These are phyloP conservation scores for Rhodophaea formosa DNA, from an alignment of 2,888 invertebrate species.

Conservation along the genomic window DNA sequence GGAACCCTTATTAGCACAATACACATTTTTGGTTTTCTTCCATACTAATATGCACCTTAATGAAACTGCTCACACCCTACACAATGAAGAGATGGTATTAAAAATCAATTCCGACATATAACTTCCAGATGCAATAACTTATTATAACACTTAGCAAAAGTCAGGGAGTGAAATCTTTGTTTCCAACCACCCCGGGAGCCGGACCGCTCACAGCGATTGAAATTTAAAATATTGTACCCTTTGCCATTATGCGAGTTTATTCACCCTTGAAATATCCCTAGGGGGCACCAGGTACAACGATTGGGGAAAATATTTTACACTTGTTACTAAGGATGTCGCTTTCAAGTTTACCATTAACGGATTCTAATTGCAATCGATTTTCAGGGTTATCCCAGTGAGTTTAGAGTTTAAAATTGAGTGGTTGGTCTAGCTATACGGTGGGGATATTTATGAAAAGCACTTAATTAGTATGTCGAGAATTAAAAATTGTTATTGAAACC, in stretches of 20 bases:
- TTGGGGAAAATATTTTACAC: conserved; percentile 82
- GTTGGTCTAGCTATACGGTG: conserved; percentile 33
- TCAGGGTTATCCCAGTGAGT: conserved; percentile 34
- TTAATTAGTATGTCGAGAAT: conserved; percentile 80
- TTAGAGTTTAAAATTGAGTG: conserved; percentile 47
- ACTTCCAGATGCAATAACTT: conserved; percentile 62
- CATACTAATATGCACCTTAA: too few relatives aligned
- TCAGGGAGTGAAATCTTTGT: conserved; percentile 75
- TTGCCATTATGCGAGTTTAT: conserved; percentile 82
- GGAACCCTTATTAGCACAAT: too few relatives aligned
- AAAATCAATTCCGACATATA: conserved; percentile 21
- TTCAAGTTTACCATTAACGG: conserved; percentile 60
- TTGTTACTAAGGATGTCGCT: conserved; percentile 80
- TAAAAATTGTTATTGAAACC: conserved; percentile 81
- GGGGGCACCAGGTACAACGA: conserved; percentile 79
- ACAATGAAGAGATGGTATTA: background rate
- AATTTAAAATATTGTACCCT: conserved; percentile 82
- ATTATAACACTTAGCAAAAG: conserved; percentile 73
- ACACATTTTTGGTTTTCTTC: too few relatives aligned
- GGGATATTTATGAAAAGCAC: conserved; percentile 76
- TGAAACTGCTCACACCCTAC: too few relatives aligned
- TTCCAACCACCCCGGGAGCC: conserved; percentile 60
- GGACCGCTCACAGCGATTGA: conserved; percentile 81
- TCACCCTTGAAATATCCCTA: conserved; percentile 82
- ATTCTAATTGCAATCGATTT: conserved; percentile 40